Evolutionary conservation across 2,888 invertebrate species (phyloP), one percentile per base, ranked within the genome.

Genomic region (Eupithecia centaureata): DNA sequence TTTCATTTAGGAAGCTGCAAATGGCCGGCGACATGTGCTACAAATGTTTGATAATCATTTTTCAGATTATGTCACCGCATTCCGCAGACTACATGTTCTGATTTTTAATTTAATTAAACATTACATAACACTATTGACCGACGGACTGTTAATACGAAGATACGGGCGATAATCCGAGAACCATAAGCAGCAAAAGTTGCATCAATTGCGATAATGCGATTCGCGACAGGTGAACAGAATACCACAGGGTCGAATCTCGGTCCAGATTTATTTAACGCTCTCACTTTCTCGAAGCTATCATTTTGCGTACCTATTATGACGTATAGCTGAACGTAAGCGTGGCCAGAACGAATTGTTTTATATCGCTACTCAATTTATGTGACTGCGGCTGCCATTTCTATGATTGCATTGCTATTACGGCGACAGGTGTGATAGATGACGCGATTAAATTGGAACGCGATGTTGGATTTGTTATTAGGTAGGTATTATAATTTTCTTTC

Each of bases 251-350:
- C 89, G 87, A 61, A 67, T 73, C 76, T 81, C 76, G 76, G 77
- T 71, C 79, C 79, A 74, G 74, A 77, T 82, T 87, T 82, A 80
- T 86, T 85, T 85, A 82, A 85, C 84, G 84, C 85, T 88, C 80
- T 87, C 86, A 89, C 91, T 92, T 91, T 91, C 90, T 86, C 90
- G 82, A 75, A 75, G 79, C 70, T 72, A 77, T 79, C 79, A 78
- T 76, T 71, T 74, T 68, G 73, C 73, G 74, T 75, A 12, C 47
- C 47, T 47, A 76, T 77, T 74, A 77, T 77, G 67, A 77, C 77
- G 73, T 72, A 58, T 58, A 65, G 32, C 54, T 63, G 64, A 71
- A 73, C 73, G 66, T 67, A 70, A 66, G 61, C 67, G 63, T 63
- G 35, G 63, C 68, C 51, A 58, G 63, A 66, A 66, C 73, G 27